A percentile compares a stretch with the other conserved stretches of the same genome.
phyloP scores from a whole-genome alignment of 2,113 vertebrate species.

The Butastur rufipennis region DNA sequence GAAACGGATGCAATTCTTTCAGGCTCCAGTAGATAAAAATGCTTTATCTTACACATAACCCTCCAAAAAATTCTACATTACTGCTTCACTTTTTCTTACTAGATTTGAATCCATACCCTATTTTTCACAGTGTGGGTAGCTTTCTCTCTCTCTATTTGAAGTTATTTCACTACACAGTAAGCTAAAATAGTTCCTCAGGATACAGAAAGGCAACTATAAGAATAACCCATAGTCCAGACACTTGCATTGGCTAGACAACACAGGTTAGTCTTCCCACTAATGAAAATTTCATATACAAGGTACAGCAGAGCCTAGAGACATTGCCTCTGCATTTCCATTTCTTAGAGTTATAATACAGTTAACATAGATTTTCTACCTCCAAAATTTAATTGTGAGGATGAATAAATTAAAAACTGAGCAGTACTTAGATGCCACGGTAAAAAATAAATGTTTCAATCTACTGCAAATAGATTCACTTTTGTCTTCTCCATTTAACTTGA shows the following conservation, averaged over 20 bases:
- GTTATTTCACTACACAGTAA: background rate
- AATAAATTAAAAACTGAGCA: background rate
- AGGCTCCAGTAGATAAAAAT: background rate
- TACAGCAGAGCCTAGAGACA: background rate
- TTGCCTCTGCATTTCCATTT: background rate
- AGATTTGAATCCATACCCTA: background rate
- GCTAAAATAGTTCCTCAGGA: background rate
- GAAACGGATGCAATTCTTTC: background rate
- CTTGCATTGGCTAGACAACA: background rate
- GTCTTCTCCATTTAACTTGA: background rate
- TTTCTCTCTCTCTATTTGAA: background rate
- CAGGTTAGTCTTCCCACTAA: background rate
- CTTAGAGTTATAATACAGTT: background rate
- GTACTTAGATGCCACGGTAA: background rate
- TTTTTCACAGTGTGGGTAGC: background rate
- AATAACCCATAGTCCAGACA: background rate
- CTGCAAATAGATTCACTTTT: background rate
- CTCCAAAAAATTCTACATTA: background rate
- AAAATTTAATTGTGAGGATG: background rate
- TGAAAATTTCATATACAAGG: background rate
- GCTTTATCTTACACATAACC: background rate
- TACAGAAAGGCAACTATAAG: background rate
- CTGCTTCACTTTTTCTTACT: background rate
- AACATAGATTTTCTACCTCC: background rate
- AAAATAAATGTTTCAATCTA: background rate